Conservation (phyloP, 2,888 invertebrate genomes). For the Hydrotaea cyrtoneurina region DNA sequence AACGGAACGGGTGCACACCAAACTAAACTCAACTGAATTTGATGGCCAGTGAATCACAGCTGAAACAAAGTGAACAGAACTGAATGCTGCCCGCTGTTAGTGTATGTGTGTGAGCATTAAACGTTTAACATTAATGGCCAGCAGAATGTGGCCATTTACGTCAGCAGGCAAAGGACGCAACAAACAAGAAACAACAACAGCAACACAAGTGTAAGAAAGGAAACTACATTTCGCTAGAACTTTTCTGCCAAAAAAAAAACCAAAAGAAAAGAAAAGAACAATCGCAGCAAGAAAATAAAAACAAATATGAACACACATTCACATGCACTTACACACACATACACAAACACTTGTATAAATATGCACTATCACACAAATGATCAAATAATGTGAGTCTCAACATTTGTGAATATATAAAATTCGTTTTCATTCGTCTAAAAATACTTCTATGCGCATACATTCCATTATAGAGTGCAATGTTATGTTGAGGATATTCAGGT, state of each 20-base stretch:
- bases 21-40: background rate
- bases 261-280: background rate
- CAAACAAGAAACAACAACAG: no score
- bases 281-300: background rate
- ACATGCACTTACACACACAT: background rate
- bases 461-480: no score
- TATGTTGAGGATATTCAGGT: no score
- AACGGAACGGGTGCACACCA: background rate
- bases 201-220: no score
- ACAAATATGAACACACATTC: background rate
- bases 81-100: background rate
- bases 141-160: background rate
- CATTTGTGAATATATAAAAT: background rate
- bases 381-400: background rate
- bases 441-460: no score
- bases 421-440: no score
- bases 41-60: background rate
- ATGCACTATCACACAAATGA: background rate
- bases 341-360: background rate
- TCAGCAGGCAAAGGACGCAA: background rate
- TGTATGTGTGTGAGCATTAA: background rate
- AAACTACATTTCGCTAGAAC: background rate
- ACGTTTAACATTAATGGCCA: constrained; percentile 26
- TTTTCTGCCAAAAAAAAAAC: background rate
- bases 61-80: background rate